Percentiles rank a stretch among this genome's conserved stretches.
Evolutionary conservation across 2,797 vertebrate species (phyloP).

Genomic region (Yasuhikotakia modesta): DNA sequence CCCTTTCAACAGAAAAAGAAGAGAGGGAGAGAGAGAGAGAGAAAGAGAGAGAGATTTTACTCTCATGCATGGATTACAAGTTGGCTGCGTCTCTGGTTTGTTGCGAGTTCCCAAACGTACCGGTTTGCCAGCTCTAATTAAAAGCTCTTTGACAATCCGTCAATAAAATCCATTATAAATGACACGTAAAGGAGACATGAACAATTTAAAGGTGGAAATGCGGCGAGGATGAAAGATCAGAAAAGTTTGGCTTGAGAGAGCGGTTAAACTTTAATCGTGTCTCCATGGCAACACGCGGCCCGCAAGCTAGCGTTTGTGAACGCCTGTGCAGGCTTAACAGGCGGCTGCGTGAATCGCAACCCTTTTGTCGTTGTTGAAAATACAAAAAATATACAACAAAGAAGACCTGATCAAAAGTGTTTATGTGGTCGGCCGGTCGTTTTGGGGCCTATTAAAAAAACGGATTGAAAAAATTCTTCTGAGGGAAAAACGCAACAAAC

Average conservation of each 20-base stretch:
- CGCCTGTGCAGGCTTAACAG: constrained; percentile 22
- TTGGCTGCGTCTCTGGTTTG: constrained; percentile 38
- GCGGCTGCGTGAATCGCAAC: constrained; percentile 43
- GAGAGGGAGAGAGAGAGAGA: background rate
- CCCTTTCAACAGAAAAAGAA: constrained; percentile 69
- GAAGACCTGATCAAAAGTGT: constrained; percentile 67
- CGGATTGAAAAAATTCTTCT: constrained; percentile 61
- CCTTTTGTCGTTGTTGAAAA: constrained; percentile 59
- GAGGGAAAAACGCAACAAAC: constrained; percentile 72
- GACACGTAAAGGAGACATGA: constrained; percentile 43
- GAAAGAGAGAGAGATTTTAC: constrained; percentile 16
- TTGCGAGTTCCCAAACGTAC: constrained; percentile 20
- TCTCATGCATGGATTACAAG: constrained; percentile 32
- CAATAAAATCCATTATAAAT: constrained; percentile 50
- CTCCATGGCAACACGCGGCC: constrained; percentile 61
- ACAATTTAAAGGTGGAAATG: constrained; percentile 48
- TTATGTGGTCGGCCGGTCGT: constrained; percentile 65
- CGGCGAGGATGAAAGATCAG: constrained; percentile 34
- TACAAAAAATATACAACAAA: constrained; percentile 47
- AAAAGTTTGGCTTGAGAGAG: constrained; percentile 32
- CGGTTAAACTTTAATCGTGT: constrained; percentile 55
- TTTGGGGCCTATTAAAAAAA: constrained; percentile 66
- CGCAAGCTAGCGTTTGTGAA: background rate
- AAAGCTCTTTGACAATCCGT: constrained; percentile 41
- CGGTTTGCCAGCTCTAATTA: constrained; percentile 42